Base-by-base conservation (phyloP, 2,113 vertebrate species). In the Tragelaphus imberbis region DNA sequence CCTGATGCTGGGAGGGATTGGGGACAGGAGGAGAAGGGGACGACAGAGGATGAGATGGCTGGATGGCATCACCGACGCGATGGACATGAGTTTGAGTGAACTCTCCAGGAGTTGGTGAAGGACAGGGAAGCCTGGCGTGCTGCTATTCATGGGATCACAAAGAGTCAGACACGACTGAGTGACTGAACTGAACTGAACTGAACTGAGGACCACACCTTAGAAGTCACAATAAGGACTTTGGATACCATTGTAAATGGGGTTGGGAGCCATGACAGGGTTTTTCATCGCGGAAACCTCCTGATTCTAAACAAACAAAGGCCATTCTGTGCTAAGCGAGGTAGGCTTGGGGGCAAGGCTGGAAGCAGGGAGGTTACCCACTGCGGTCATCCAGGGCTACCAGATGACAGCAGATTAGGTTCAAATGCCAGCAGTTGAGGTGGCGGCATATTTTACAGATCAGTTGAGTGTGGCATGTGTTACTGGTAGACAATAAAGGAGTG, bases 371-470 rank as follows among this genome's bases (percentile, higher is more conserved):
- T 30, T 9, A 3, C 19, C 84, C 16, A 3, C 0, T 11, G 28
- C 15, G 23, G 27, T 6, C 21, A 89, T 5, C 14, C 49, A 25
- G 44, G 51, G n/a, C 5, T 82, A n/a, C 25, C 53, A 17, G 28
- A 30, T 1, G 51, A 21, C 36, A 49, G 17, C 0, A 7, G 13
- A 23, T 89, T 15, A 25, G 53, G 9, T 59, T 7, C 6, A 6
- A 28, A 33, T 2, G 19, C 40, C 0, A 19, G 65, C 6, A 3
- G 13, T 3, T 6, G 6, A 33, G 27, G 9, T 11, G 4, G 5
- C 0, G 36, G 28, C 25, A 2, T 5, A 17, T 4, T 55, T 3
- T 85, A 30, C 2, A 2, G 8, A 36, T 49, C 36, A 27, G 51
- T 4, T 23, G 44, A 40, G 2, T 33, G 40, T 44, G 55, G 36